Evolutionary conservation across 2,113 vertebrate species (phyloP).

Genomic region (Bothrops jararaca): DNA sequence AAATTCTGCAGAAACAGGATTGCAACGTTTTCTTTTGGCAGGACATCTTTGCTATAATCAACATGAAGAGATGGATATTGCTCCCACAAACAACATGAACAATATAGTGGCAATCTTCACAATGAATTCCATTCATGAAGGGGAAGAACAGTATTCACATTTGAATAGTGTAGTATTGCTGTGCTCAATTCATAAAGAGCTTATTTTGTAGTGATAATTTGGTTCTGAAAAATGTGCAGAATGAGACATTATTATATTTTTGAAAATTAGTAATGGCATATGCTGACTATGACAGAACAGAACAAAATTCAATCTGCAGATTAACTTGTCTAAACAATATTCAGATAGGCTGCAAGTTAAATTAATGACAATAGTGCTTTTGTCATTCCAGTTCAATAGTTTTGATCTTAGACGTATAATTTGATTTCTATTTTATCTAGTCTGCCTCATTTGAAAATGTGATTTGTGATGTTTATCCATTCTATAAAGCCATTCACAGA

Average conservation of each 20-base stretch:
- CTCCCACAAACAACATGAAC: too few relatives aligned
- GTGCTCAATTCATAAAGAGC: background rate
- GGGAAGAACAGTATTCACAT: background rate
- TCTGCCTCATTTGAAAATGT: constrained; percentile 14
- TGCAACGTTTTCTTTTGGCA: background rate
- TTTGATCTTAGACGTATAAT: constrained; percentile 5
- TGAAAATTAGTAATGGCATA: background rate
- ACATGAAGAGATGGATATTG: background rate
- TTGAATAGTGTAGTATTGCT: background rate
- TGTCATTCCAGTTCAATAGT: background rate
- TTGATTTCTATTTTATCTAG: constrained; percentile 4
- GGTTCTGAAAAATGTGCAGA: background rate
- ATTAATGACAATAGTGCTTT: background rate
- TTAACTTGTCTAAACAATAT: constrained; percentile 1
- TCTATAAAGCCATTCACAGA: background rate
- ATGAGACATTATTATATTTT: constrained; percentile 16
- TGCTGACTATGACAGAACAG: background rate
- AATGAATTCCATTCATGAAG: background rate
- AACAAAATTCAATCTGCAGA: background rate
- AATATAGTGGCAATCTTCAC: background rate
- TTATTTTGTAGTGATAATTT: constrained; percentile 17
- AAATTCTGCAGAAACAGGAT: background rate
- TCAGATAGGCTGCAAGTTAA: background rate
- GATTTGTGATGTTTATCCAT: constrained; percentile 1
- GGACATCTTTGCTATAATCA: background rate